phyloP scores from a whole-genome alignment of 2,113 vertebrate species.

The Lampris megalopsis region DNA sequence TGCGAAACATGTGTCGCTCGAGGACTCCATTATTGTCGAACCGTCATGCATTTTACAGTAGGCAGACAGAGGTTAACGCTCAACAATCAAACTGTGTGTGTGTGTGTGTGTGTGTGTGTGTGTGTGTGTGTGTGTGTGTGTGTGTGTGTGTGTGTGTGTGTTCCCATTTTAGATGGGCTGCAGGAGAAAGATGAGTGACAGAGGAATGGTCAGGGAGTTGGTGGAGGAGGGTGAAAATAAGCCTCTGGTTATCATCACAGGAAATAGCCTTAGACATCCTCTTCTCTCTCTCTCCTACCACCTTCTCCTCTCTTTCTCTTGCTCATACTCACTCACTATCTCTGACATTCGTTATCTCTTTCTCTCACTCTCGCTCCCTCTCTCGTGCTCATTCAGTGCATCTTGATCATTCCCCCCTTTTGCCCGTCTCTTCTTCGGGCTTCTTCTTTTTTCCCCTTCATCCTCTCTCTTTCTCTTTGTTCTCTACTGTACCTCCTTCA shows the following conservation, averaged over 20 bases:
- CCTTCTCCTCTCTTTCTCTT: conserved; percentile 44
- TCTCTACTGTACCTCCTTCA: conserved; percentile 42
- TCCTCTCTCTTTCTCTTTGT: conserved; percentile 36
- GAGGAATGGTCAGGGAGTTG: conserved; percentile 10
- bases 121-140: conserved; percentile 38
- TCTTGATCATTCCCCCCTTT: conserved; percentile 23
- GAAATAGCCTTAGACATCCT: conserved; percentile 72
- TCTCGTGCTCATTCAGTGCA: conserved; percentile 45
- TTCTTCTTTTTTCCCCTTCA: conserved; percentile 29
- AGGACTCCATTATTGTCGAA: conserved; percentile 60
- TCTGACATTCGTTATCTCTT: conserved; percentile 14
- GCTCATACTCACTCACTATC: conserved; percentile 50
- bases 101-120: conserved; percentile 20
- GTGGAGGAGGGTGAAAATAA: conserved; percentile 61
- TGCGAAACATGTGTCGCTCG: conserved; percentile 64
- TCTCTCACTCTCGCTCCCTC: conserved; percentile 52
- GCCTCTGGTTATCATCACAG: conserved; percentile 76
- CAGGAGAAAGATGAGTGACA: conserved; percentile 28
- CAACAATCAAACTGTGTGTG: conserved; percentile 52
- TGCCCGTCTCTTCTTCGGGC: conserved; percentile 46
- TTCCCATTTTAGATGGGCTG: not conserved
- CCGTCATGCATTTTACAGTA: conserved; percentile 54
- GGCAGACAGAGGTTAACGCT: conserved; percentile 63
- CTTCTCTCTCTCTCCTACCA: not conserved
- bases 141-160: conserved; percentile 25